Conservation (phyloP, 2,888 invertebrate species). For the Adineta ricciae region DNA sequence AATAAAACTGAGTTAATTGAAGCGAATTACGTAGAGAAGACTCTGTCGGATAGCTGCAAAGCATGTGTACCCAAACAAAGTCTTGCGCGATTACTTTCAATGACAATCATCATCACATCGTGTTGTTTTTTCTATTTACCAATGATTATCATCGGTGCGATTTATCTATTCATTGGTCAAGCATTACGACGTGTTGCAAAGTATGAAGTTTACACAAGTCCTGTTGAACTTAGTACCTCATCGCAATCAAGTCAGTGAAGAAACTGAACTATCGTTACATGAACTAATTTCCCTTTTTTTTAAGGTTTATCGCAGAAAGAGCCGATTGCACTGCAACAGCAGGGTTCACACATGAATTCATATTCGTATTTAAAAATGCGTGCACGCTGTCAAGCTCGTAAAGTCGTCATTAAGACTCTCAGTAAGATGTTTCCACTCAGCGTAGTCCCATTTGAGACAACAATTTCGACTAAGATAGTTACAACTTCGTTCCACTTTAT, state of each 20-base stretch:
- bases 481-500: too few species aligned
- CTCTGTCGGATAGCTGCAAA: neutral
- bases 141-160: neutral
- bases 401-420: neutral
- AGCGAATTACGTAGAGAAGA: neutral
- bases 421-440: neutral
- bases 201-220: neutral
- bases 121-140: constrained; percentile 15
- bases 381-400: neutral
- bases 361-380: neutral
- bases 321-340: neutral
- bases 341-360: neutral
- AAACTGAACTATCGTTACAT: neutral
- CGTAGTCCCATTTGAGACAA: too few species aligned
- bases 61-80: neutral
- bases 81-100: neutral
- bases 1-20: neutral
- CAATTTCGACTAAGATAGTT: too few species aligned
- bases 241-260: neutral
- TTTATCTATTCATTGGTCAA: constrained; percentile 18
- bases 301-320: neutral
- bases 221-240: neutral
- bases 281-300: neutral
- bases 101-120: neutral
- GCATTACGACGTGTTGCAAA: neutral